Percentiles rank a stretch among this genome's conserved stretches.
Conservation (phyloP, 2,888 invertebrate species). For the Rhimphoctona megacephalus region DNA sequence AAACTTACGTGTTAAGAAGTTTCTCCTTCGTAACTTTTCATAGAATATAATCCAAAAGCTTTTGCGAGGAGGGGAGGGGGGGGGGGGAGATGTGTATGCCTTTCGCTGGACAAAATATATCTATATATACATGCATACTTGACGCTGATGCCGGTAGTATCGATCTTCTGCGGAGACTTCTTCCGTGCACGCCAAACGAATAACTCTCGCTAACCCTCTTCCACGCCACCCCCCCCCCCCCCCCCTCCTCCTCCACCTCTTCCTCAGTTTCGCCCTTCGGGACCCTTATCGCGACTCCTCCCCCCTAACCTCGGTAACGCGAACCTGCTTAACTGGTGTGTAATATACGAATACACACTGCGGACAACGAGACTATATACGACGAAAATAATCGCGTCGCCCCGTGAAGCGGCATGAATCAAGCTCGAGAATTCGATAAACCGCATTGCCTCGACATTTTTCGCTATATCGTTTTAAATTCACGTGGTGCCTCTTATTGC, state of each 20-base stretch:
- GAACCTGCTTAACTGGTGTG: not conserved
- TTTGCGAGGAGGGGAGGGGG: too few relatives aligned
- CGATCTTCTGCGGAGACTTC: constrained; percentile 55
- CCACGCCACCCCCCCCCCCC: not conserved
- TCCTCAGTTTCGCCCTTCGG: constrained; percentile 6
- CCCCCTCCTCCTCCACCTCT: not conserved
- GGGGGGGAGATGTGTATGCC: too few relatives aligned
- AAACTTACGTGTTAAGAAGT: too few relatives aligned
- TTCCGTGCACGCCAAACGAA: constrained; percentile 59
- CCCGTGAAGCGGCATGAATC: not conserved
- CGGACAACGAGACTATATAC: not conserved
- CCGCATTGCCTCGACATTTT: not conserved
- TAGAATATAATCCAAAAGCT: not conserved
- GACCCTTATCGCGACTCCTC: not conserved
- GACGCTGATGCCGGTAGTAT: constrained; percentile 42
- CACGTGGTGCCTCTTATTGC: not conserved
- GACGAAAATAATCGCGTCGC: not conserved
- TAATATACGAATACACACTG: not conserved
- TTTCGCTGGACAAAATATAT: not conserved
- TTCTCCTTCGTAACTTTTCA: not conserved
- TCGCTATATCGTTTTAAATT: too few relatives aligned
- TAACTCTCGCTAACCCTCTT: constrained; percentile 41
- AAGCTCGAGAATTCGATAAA: not conserved
- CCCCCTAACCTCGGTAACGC: not conserved
- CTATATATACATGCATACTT: constrained; percentile 7